Percentiles rank a stretch among this genome's conserved stretches.
phyloP scores from a whole-genome alignment of 2,113 vertebrate species.

The Malurus alboscapulatus region DNA sequence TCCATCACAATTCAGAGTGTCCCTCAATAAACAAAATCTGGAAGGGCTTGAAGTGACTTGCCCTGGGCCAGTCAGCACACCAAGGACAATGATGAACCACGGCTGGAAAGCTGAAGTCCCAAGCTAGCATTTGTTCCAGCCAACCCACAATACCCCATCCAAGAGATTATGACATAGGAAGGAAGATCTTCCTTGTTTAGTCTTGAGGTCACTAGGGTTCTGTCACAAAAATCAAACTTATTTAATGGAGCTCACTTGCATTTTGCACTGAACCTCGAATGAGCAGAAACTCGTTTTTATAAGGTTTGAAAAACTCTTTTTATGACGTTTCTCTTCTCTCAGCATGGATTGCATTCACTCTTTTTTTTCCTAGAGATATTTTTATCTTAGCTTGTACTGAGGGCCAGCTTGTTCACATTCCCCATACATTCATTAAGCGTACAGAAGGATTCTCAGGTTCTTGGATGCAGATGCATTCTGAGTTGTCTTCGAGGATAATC shows the following conservation, averaged over 20 bases:
- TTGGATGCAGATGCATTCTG: neutral
- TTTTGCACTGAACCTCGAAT: neutral
- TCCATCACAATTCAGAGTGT: neutral
- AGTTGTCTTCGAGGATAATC: neutral
- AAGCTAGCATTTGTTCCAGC: neutral
- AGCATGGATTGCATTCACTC: neutral
- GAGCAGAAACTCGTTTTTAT: neutral
- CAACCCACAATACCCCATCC: neutral
- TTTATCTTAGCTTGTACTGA: neutral
- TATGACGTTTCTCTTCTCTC: neutral
- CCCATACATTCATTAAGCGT: neutral
- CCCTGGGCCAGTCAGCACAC: neutral
- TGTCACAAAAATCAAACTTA: neutral
- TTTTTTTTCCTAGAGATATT: neutral
- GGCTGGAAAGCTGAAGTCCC: neutral
- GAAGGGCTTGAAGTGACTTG: neutral
- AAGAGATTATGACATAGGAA: neutral
- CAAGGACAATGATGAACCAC: neutral
- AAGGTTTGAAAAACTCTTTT: neutral
- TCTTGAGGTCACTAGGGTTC: neutral
- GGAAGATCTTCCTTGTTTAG: neutral
- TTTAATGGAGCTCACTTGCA: neutral
- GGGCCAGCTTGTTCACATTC: neutral
- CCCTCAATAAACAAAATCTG: neutral
- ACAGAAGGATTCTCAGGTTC: neutral